Evolutionary conservation across 2,888 invertebrate species (phyloP).

Genomic region (Hypomecis atomaria): DNA sequence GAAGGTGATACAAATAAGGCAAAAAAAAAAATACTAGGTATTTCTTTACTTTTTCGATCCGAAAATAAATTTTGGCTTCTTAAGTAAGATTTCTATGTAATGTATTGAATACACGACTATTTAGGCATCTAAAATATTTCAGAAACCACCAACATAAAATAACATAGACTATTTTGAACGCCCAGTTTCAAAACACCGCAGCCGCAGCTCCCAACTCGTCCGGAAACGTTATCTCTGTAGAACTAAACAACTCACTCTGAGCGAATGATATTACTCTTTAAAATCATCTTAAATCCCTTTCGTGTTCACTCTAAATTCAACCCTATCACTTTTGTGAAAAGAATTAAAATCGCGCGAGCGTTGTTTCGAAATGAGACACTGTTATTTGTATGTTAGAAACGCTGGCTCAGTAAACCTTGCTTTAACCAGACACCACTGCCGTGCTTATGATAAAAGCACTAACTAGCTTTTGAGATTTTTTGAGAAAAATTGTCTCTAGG

Average conservation of each 20-base stretch:
- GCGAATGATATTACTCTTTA: slow-evolving; percentile 48
- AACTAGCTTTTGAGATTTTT: too few species aligned
- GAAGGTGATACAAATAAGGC: too few species aligned
- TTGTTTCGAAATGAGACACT: slow-evolving; percentile 38
- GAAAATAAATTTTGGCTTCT: too few species aligned
- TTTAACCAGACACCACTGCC: slow-evolving; percentile 65
- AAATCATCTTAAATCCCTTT: slow-evolving; percentile 43
- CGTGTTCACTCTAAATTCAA: slow-evolving; percentile 38
- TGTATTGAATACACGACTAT: too few species aligned
- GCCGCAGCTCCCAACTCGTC: slow-evolving; percentile 61
- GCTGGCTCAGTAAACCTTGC: slow-evolving; percentile 67
- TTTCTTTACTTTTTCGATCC: too few species aligned
- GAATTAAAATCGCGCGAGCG: slow-evolving; percentile 42
- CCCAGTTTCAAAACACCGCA: slow-evolving; percentile 58
- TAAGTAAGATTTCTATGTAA: too few species aligned
- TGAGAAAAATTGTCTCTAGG: too few species aligned
- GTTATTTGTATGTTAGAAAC: slow-evolving; percentile 45
- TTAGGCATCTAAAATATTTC: slow-evolving; percentile 12
- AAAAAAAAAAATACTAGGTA: too few species aligned
- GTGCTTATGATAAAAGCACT: too few species aligned
- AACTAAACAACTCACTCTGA: slow-evolving; percentile 78
- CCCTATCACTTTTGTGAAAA: slow-evolving; percentile 41
- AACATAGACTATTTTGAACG: slow-evolving; percentile 53
- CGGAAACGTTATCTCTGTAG: slow-evolving; percentile 75
- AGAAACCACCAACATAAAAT: slow-evolving; percentile 28